Conservation (phyloP, 1,140 invertebrate species). For the Drosophila chauvacae region DNA sequence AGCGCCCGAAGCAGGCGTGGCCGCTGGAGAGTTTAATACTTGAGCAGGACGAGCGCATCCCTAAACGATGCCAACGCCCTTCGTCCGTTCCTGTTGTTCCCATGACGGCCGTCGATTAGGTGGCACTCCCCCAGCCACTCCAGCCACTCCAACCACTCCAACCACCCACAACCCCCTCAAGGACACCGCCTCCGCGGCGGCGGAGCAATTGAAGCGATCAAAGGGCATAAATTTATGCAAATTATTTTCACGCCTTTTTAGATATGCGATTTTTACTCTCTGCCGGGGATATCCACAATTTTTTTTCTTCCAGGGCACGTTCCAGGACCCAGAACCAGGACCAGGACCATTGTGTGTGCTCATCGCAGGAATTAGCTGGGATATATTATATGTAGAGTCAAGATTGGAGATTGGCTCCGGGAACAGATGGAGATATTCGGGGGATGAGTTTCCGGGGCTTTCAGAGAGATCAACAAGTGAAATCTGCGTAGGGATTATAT, state of each 20-base stretch:
- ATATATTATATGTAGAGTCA: conserved; percentile 39
- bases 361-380: conserved; percentile 37
- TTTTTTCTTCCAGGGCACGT: conserved; percentile 17
- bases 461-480: conserved; percentile 21
- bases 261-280: conserved; percentile 72
- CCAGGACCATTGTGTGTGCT: conserved; percentile 26
- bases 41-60: conserved; percentile 66
- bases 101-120: conserved; percentile 75
- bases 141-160: not conserved
- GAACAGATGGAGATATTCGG: conserved; percentile 12
- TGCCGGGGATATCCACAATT: not conserved
- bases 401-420: conserved; percentile 18
- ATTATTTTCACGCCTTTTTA: conserved; percentile 85
- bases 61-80: conserved; percentile 67
- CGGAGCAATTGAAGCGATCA: conserved; percentile 78
- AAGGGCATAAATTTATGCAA: conserved; percentile 84
- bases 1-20: conserved; percentile 48
- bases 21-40: conserved; percentile 61
- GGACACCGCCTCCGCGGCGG: conserved; percentile 1
- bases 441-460: not conserved
- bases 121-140: conserved; percentile 26
- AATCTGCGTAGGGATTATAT: conserved; percentile 5
- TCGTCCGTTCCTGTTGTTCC: conserved; percentile 47
- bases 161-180: conserved; percentile 1
- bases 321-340: not conserved